A percentile compares a stretch with the other conserved stretches of the same genome.
Evolutionary conservation across 2,797 vertebrate species (phyloP).

Genomic region (Taenioides sp.): DNA sequence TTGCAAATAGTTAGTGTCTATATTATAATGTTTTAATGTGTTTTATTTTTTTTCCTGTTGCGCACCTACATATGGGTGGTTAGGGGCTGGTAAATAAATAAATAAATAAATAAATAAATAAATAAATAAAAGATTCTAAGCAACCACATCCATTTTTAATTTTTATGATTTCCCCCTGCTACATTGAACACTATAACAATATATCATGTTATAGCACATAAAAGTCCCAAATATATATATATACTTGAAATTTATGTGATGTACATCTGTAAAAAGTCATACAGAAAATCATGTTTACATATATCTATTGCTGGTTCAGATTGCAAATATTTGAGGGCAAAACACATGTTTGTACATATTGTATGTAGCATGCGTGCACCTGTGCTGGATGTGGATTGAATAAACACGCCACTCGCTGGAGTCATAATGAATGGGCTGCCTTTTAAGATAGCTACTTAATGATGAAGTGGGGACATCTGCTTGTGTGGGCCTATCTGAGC

Average conservation of each 20-base stretch:
- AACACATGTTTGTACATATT: slow-evolving; percentile 25
- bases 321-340: slow-evolving; percentile 21
- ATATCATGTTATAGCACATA: neutral
- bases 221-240: neutral
- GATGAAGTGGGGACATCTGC: slow-evolving; percentile 72
- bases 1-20: slow-evolving; percentile 3
- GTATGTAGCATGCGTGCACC: slow-evolving; percentile 42
- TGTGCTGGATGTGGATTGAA: slow-evolving; percentile 63
- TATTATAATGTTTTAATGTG: slow-evolving; percentile 6
- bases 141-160: neutral
- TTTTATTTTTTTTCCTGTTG: neutral
- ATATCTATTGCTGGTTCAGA: neutral
- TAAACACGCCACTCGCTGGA: slow-evolving; percentile 61
- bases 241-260: too few species aligned
- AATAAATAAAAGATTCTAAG: neutral
- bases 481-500: slow-evolving; percentile 35
- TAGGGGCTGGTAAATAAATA: neutral
- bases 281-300: neutral
- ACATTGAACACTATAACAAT: neutral
- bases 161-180: neutral
- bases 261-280: neutral
- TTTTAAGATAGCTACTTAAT: slow-evolving; percentile 70
- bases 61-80: neutral
- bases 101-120: neutral
- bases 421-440: slow-evolving; percentile 70